Base-by-base conservation (phyloP, 2,797 vertebrate species). In the Gastrophryne carolinensis region DNA sequence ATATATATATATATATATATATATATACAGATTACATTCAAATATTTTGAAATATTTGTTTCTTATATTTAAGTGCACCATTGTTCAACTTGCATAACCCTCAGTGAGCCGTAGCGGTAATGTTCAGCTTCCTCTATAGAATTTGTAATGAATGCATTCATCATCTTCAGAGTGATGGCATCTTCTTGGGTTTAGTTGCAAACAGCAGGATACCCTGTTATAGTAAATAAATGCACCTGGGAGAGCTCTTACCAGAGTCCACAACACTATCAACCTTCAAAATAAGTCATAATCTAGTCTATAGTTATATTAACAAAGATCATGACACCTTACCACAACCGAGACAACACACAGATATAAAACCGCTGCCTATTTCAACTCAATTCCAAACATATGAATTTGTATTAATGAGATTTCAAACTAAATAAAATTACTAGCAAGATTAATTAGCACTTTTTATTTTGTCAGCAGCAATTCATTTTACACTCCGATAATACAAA, bases 391-490 rank as follows among this genome's bases (percentile, higher is more conserved):
- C 3, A 19, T 19, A 37, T 32, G 27, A 35, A 24, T 21, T 44
- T 32, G 21, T 73, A 49, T 65, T 44, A 56, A 34, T 9, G 1
- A 57, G 41, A 39, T 64, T 27, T 44, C 21, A 35, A 15, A 57
- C 37, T 44, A 66, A 61, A 57, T 56, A 65, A 65, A 53, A 57
- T 41, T 23, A 32, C 61, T 15, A 5, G 24, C 26, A 64, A 73
- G 62, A 73, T 66, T 47, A 65, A 73, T 65, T 47, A 35, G 27
- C 27, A 44, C 39, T 73, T 65, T n/a, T 34, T 34, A 57, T 49
- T 34, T 57, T 73, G 72, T 65, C 72, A 73, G 61, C 7, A 7
- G 37, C 37, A 34, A 73, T 73, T 65, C 39, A 84, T 80, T 84
- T 79, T 50, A 62, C 7, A 72, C 34, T 71, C 17, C 0, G 63